Percentiles rank a stretch among this genome's conserved stretches.
phyloP scores from a whole-genome alignment of 2,888 invertebrate species.

The Napeogenes sylphis region DNA sequence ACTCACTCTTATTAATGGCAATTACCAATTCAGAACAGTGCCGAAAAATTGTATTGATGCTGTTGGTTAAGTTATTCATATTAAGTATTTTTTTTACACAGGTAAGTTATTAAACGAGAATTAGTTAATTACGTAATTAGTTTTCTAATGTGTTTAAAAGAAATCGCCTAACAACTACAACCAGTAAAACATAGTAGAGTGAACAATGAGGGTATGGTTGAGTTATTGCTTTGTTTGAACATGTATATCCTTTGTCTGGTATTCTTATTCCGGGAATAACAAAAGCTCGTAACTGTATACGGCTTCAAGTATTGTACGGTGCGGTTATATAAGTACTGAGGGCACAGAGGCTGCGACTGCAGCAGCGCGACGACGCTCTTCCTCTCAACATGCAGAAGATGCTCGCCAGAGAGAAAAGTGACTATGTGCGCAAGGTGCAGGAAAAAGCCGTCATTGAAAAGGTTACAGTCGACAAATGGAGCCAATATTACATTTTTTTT shows the following conservation, averaged over 20 bases:
- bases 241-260: slow-evolving; percentile 2
- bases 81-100: no score
- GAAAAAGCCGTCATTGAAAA: slow-evolving; percentile 56
- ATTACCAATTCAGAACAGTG: no score
- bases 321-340: slow-evolving; percentile 33
- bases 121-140: no score
- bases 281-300: slow-evolving; percentile 3
- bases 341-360: slow-evolving; percentile 20
- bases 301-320: slow-evolving; percentile 4
- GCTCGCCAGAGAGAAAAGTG: slow-evolving; percentile 51
- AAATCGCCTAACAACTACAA: neutral
- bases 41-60: no score
- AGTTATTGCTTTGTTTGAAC: slow-evolving; percentile 11
- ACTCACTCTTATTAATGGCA: no score
- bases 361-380: slow-evolving; percentile 26
- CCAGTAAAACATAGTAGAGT: neutral
- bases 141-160: no score
- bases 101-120: no score
- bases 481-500: neutral
- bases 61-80: no score
- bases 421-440: slow-evolving; percentile 53
- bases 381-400: slow-evolving; percentile 42
- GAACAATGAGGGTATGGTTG: slow-evolving; percentile 10
- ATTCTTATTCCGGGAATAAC: neutral
- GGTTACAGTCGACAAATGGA: slow-evolving; percentile 37